Percentiles rank a stretch among this genome's conserved stretches.
Evolutionary conservation across 2,113 vertebrate genomes (phyloP).

Genomic region (Paradisaea rubra): DNA sequence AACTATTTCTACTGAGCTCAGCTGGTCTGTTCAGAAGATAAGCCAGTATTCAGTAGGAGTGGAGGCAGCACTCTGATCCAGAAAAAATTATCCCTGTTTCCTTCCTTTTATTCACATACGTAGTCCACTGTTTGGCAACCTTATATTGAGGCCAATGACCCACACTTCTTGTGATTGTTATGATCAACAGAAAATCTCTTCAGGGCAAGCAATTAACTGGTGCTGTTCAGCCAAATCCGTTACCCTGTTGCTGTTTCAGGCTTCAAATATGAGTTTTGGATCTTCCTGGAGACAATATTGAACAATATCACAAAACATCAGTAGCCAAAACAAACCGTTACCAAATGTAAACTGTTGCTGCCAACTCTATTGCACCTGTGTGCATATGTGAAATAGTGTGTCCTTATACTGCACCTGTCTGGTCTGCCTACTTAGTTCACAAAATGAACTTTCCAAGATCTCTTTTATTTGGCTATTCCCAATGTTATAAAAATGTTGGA

Average conservation of each 20-base stretch:
- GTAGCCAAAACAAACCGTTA: not conserved
- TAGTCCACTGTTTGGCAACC: constrained; percentile 36
- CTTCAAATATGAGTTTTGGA: not conserved
- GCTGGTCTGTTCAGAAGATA: not conserved
- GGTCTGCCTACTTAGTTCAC: not conserved
- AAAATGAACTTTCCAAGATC: not conserved
- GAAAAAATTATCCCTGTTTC: not conserved
- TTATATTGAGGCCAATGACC: constrained; percentile 28
- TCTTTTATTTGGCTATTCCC: not conserved
- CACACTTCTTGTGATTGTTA: constrained; percentile 47
- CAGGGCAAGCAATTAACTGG: not conserved
- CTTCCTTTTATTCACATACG: constrained; percentile 33
- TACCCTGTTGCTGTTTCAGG: not conserved
- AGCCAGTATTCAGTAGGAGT: not conserved
- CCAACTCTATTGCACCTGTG: not conserved
- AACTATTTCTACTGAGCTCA: not conserved
- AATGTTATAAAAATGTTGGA: constrained; percentile 6
- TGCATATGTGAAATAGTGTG: not conserved
- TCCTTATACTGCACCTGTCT: not conserved
- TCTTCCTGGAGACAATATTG: not conserved
- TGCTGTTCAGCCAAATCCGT: not conserved
- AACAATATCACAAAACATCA: not conserved
- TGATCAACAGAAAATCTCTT: constrained; percentile 21
- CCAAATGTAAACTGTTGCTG: not conserved
- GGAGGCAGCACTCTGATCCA: not conserved